These are phyloP conservation scores for Anolis apletophallus DNA, from an alignment of 2,797 vertebrate genomes.

Conservation along the genomic window DNA sequence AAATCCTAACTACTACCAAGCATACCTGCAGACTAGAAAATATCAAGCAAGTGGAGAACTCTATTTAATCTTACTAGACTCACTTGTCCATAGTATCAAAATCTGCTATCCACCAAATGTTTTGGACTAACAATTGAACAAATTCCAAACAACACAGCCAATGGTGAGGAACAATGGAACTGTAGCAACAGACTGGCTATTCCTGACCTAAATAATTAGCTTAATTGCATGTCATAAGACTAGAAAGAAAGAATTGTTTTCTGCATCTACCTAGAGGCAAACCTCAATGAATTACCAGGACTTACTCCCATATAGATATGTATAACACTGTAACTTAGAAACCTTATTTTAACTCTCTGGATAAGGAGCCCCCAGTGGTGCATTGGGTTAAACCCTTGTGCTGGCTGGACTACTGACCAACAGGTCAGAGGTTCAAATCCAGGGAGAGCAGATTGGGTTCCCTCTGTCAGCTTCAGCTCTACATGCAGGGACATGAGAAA, in stretches of 20 bases:
- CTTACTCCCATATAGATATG: not conserved
- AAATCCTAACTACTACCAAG: not conserved
- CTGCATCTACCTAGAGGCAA: no score
- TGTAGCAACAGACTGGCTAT: not conserved
- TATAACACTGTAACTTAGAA: not conserved
- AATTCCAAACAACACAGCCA: no score
- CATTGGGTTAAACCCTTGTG: no score
- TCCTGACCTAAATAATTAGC: not conserved
- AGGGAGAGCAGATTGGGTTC: no score
- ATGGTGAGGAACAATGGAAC: not conserved
- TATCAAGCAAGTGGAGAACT: not conserved
- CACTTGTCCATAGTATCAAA: not conserved
- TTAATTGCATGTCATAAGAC: not conserved
- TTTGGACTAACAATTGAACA: no score
- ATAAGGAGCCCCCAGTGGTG: no score
- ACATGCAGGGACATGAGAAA: no score
- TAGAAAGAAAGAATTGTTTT: not conserved
- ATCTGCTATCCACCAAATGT: no score
- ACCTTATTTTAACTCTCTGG: not conserved
- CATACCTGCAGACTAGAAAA: not conserved
- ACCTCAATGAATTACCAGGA: not conserved
- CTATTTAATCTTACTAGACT: not conserved
- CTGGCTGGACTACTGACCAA: no score
- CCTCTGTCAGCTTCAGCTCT: no score
- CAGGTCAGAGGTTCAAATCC: no score